A percentile compares a stretch with the other conserved stretches of the same genome.
Evolutionary conservation across 2,113 vertebrate species (phyloP).

Genomic region (Archocentrus centrarchus): DNA sequence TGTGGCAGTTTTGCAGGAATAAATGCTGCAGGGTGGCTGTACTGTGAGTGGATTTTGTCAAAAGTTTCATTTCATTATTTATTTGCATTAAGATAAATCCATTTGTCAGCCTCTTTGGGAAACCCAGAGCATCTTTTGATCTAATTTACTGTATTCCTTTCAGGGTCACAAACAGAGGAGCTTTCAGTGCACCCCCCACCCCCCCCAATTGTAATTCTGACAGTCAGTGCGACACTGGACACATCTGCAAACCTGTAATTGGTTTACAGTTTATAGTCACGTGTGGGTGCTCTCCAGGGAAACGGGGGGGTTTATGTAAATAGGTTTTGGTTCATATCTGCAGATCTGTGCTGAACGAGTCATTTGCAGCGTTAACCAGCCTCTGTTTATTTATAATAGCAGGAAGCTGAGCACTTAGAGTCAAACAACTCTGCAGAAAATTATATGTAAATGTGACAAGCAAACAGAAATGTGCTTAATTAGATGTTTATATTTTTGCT

Average conservation of each 20-base stretch:
- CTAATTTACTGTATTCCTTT: neutral
- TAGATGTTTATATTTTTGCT: constrained; percentile 10
- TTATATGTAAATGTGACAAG: neutral
- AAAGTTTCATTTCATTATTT: neutral
- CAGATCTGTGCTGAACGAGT: constrained; percentile 9
- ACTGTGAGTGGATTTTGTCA: neutral
- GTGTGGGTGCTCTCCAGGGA: constrained; percentile 23
- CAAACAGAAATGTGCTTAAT: constrained; percentile 19
- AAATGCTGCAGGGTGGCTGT: neutral
- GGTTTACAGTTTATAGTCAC: constrained; percentile 28
- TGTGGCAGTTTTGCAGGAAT: neutral
- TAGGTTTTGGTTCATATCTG: constrained; percentile 16
- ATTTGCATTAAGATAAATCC: neutral
- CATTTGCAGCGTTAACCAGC: constrained; percentile 2
- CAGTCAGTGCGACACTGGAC: neutral
- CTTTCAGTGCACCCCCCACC: neutral
- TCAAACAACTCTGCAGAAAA: constrained; percentile 12
- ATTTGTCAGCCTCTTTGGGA: neutral
- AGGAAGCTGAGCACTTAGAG: neutral
- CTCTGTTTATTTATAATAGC: neutral
- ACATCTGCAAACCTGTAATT: constrained; percentile 49
- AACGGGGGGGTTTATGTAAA: constrained; percentile 17
- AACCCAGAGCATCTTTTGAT: neutral
- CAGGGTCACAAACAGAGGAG: neutral
- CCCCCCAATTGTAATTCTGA: neutral